Percentiles rank a stretch among this genome's conserved stretches.
Conservation (phyloP, 2,113 vertebrate genomes). For the Myodes glareolus region DNA sequence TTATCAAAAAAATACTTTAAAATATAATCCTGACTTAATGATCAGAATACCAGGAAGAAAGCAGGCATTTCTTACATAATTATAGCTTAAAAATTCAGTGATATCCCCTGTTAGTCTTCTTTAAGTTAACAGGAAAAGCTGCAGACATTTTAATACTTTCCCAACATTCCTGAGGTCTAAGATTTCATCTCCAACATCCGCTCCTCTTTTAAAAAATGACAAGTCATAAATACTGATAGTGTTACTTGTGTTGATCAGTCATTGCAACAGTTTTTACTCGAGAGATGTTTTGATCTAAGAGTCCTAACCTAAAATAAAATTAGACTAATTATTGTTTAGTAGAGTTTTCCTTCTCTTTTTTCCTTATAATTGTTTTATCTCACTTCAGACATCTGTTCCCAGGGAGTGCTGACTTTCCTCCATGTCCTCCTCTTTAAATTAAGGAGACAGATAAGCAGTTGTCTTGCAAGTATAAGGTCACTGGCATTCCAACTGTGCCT, state of each 20-base stretch:
- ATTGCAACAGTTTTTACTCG: neutral
- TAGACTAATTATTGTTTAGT: neutral
- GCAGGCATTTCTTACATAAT: slow-evolving; percentile 1
- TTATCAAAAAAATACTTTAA: neutral
- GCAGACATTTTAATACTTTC: neutral
- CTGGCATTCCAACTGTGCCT: slow-evolving; percentile 60
- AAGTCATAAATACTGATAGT: slow-evolving; percentile 22
- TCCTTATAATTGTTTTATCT: slow-evolving; percentile 54
- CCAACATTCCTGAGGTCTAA: neutral
- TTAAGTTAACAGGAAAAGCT: neutral
- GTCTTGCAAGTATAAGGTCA: slow-evolving; percentile 67
- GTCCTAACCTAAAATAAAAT: slow-evolving; percentile 26
- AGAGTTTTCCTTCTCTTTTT: slow-evolving; percentile 39
- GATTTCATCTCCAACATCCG: neutral
- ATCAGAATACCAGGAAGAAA: neutral
- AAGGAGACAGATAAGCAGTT: slow-evolving; percentile 72
- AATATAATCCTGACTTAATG: neutral
- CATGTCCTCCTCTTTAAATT: slow-evolving; percentile 53
- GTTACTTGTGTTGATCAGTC: neutral
- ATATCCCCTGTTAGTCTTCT: slow-evolving; percentile 1
- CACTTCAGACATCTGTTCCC: slow-evolving; percentile 67
- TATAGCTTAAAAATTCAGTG: neutral
- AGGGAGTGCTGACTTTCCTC: slow-evolving; percentile 63
- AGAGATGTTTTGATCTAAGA: slow-evolving; percentile 21
- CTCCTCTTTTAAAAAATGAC: neutral